Conservation (phyloP, 2,888 invertebrate species). For the Erebia ligea region DNA sequence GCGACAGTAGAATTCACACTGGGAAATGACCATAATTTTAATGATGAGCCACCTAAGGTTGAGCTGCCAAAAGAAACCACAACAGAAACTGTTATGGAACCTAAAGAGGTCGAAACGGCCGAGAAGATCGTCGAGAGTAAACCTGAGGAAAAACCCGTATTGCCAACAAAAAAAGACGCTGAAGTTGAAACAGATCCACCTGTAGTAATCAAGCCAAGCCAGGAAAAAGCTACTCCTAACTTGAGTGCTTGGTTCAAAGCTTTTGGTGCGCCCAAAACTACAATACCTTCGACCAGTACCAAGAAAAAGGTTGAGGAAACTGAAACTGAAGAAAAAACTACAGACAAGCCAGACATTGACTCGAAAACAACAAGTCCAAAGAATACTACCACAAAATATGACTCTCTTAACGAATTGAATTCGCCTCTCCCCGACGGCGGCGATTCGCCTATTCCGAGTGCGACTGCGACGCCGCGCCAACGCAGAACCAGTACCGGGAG, state of each 20-base stretch:
- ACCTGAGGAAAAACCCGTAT: constrained; percentile 51
- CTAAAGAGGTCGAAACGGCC: constrained; percentile 41
- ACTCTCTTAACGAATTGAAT: constrained; percentile 69
- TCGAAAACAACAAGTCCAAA: constrained; percentile 62
- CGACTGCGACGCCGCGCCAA: constrained; percentile 76
- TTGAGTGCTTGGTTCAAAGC: constrained; percentile 96
- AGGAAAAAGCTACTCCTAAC: constrained; percentile 91
- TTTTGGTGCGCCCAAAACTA: constrained; percentile 92
- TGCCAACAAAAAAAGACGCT: constrained; percentile 65
- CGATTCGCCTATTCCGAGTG: constrained; percentile 67
- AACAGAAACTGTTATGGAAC: constrained; percentile 48
- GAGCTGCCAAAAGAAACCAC: constrained; percentile 42
- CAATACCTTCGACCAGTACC: constrained; percentile 69
- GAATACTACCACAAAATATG: constrained; percentile 59
- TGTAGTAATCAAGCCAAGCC: constrained; percentile 69
- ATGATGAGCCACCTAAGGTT: constrained; percentile 52
- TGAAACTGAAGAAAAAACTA: constrained; percentile 71
- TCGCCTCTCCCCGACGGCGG: constrained; percentile 73
- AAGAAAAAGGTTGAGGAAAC: constrained; percentile 85
- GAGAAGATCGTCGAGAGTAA: constrained; percentile 49
- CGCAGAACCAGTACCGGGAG: constrained; percentile 91
- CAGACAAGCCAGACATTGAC: constrained; percentile 57
- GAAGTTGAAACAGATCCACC: constrained; percentile 72
- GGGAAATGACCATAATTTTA: constrained; percentile 87
- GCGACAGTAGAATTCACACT: constrained; percentile 87